Percentiles rank a stretch among this genome's conserved stretches.
Evolutionary conservation across 2,113 vertebrate species (phyloP).

Genomic region (Sapajus apella): DNA sequence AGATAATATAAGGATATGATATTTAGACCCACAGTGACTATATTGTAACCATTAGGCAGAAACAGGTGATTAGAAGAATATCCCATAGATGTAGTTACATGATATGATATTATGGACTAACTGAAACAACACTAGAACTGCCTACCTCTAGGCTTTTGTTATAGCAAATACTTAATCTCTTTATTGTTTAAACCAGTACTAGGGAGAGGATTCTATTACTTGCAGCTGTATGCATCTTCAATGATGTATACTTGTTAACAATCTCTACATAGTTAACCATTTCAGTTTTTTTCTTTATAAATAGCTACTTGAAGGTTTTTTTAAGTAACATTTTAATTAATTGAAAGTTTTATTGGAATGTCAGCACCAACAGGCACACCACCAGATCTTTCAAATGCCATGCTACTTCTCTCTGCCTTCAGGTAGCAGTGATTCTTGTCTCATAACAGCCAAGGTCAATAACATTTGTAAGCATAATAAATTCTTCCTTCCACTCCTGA

Average conservation of each 20-base stretch:
- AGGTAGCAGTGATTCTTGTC: not conserved
- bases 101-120: not conserved
- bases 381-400: not conserved
- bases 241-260: not conserved
- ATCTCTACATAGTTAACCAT: not conserved
- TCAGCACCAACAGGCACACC: not conserved
- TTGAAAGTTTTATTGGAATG: not conserved
- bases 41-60: not conserved
- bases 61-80: not conserved
- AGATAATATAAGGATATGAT: not conserved
- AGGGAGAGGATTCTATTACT: not conserved
- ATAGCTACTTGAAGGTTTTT: not conserved
- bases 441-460: not conserved
- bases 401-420: not conserved
- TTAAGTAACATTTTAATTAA: not conserved
- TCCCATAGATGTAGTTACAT: not conserved
- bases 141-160: not conserved
- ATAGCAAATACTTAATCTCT: not conserved
- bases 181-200: not conserved
- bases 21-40: not conserved
- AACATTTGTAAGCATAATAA: not conserved
- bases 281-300: not conserved
- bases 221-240: not conserved
- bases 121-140: not conserved
- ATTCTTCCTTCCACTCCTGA: not conserved